Evolutionary conservation across 2,113 vertebrate genomes (phyloP), one percentile per base, ranked within the genome.

Genomic region (Myxocyprinus asiaticus): DNA sequence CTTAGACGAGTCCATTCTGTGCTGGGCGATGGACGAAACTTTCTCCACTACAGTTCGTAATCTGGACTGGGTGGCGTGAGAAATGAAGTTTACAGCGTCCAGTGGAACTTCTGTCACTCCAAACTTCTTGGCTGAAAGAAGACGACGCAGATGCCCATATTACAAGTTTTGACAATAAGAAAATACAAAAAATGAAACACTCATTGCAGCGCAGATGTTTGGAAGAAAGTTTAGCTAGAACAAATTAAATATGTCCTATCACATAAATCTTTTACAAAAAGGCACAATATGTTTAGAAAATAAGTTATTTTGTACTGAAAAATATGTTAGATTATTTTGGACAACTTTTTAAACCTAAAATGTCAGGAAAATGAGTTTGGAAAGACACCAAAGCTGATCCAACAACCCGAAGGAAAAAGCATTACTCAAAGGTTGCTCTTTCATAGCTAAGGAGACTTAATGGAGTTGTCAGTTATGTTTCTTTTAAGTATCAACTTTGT

Each of bases 41-140:
- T 95, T 96, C 86, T 95, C 94, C 62, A 96, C 90, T 50, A 96
- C 90, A 3, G 94, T 91, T 50, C 94, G 93, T 70, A 95, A 85
- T 82, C 94, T 92, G 50, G 85, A 92, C 84, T 96, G 94, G 0
- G 95, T 92, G 47, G 94, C 94, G 7, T 95, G 94, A 45, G 94
- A 95, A 90, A 96, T 94, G 87, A 95, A 95, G 84, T 92, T 94
- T 81, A 95, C 93, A 0, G 93, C 91, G 76, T 96, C 95, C 88
- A 93, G 87, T 11, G 95, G 90, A n/a, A 95, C 93, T 64, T 95
- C 94, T 6, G 91, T 93, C 85, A 96, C 93, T 77, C 94, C 94
- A 85, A 94, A 94, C 90, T 92, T 94, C 87, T 94, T 95, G 66
- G 94, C 94, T 95, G 84, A 14, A 76, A 76, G 22, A 43, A 76